Evolutionary conservation across 2,113 vertebrate species (phyloP).

Genomic region (Chunga burmeisteri): DNA sequence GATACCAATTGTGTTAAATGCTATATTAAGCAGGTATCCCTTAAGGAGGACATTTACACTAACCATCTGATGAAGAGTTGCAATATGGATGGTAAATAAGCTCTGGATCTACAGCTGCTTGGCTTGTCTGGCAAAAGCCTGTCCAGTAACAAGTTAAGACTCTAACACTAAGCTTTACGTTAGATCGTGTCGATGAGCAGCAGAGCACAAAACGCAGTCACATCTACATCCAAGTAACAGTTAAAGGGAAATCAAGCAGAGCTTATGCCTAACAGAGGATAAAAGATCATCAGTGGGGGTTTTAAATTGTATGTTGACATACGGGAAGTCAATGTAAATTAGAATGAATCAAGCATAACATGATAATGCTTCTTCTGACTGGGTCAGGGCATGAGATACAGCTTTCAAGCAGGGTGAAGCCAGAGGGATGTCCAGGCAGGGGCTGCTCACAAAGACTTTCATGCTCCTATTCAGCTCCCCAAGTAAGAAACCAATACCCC

Average conservation of each 20-base stretch:
- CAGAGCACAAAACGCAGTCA: not conserved
- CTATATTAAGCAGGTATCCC: not conserved
- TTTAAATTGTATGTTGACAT: not conserved
- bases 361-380: not conserved
- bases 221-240: not conserved
- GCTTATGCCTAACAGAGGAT: conserved; percentile 33
- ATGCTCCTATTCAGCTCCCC: not conserved
- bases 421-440: not conserved
- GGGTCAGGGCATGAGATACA: not conserved
- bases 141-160: not conserved
- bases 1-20: conserved; percentile 1
- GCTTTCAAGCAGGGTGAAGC: not conserved
- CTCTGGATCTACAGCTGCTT: not conserved
- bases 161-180: not conserved
- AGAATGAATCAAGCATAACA: conserved; percentile 5
- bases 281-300: conserved; percentile 13
- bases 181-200: not conserved
- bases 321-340: conserved; percentile 35
- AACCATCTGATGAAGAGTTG: not conserved
- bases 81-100: conserved; percentile 1
- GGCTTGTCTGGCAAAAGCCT: not conserved
- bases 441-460: not conserved
- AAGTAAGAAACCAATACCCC: not conserved
- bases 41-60: not conserved
- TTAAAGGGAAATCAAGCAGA: conserved; percentile 52